These are phyloP conservation scores for Neodiprion virginianus DNA, from an alignment of 1,140 invertebrate species.

Conservation along the genomic window DNA sequence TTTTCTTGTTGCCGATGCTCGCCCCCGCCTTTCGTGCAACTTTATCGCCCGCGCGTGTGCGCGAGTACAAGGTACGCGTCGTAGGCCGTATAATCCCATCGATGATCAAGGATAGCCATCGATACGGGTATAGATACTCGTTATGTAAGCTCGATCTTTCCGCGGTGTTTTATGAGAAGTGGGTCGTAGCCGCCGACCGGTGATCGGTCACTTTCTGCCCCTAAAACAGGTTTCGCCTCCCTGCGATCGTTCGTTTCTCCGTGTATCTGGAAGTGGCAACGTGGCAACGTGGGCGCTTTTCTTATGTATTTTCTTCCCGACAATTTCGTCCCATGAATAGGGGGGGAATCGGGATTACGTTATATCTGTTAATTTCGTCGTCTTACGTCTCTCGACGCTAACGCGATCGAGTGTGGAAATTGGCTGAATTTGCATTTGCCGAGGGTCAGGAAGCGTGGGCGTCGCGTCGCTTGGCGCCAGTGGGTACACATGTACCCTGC, in stretches of 20 bases:
- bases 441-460: neutral
- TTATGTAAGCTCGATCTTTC: neutral
- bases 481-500: neutral
- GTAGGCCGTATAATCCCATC: too few relatives aligned
- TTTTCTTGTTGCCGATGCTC: neutral
- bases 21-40: neutral
- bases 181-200: neutral
- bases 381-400: neutral
- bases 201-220: neutral
- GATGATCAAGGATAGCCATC: neutral
- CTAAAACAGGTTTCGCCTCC: neutral
- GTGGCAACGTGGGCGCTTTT: neutral
- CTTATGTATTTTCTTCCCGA: neutral
- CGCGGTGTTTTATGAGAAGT: neutral
- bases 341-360: neutral
- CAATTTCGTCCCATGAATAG: neutral
- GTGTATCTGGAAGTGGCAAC: neutral
- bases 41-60: neutral
- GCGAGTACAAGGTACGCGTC: neutral
- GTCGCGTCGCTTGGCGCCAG: neutral
- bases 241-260: neutral
- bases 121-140: neutral
- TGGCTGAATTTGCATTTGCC: conserved; percentile 1
- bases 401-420: conserved; percentile 1
- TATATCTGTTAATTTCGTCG: neutral